Conservation (phyloP, 2,888 invertebrate genomes). For the Agrotis puta region DNA sequence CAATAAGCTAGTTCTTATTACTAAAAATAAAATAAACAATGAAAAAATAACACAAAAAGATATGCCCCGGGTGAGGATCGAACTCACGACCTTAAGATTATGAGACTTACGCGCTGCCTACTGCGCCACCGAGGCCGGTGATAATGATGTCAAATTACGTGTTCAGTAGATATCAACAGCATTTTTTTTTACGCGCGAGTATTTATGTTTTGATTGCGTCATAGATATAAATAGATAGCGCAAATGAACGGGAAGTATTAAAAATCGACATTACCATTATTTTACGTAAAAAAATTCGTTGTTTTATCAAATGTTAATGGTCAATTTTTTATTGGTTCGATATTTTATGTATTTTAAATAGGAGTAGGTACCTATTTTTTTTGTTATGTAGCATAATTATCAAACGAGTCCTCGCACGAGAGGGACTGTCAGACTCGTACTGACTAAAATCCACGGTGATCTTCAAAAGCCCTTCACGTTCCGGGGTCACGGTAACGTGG, state of each 20-base stretch:
- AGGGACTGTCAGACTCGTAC: too few species aligned
- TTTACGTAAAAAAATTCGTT: too few species aligned
- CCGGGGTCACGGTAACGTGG: too few species aligned
- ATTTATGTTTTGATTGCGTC: not conserved
- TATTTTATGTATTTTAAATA: too few species aligned
- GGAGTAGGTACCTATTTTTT: too few species aligned
- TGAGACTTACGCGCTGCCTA: constrained; percentile 97
- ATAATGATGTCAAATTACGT: constrained; percentile 2
- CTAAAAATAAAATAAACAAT: not conserved
- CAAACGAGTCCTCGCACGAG: too few species aligned
- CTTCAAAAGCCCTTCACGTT: too few species aligned
- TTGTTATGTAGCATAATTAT: too few species aligned
- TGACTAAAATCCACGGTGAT: too few species aligned
- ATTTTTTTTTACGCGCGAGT: constrained; percentile 3
- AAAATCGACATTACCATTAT: not conserved
- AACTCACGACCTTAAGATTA: constrained; percentile 96
- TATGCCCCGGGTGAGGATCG: constrained; percentile 69
- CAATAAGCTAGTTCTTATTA: not conserved
- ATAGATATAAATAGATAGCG: not conserved
- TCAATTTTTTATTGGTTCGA: not conserved
- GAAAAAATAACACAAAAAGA: constrained; percentile 50
- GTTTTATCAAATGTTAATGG: not conserved
- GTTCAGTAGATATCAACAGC: constrained; percentile 1
- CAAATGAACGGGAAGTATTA: not conserved
- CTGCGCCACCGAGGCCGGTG: constrained; percentile 95